phyloP scores from a whole-genome alignment of 1,140 invertebrate species.

The Bombus waltoni region DNA sequence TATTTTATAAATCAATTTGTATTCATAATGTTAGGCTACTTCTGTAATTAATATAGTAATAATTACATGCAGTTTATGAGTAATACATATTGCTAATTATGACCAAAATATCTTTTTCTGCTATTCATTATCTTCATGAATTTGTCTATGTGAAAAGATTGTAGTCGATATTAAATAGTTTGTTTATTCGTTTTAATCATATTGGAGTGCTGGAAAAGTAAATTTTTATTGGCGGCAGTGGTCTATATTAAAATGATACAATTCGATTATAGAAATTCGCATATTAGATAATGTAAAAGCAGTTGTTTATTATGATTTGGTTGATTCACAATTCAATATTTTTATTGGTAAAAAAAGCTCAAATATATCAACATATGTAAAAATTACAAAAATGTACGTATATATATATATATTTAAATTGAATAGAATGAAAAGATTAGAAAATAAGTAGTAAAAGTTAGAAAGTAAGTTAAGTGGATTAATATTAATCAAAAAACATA shows the following conservation, averaged over 20 bases:
- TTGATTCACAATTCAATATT: slow-evolving; percentile 44
- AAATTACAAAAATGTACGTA: slow-evolving; percentile 27
- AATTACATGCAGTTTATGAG: slow-evolving; percentile 20
- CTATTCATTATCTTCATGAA: slow-evolving; percentile 24
- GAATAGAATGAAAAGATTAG: slow-evolving; percentile 7
- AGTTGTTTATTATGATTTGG: neutral
- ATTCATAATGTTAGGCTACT: slow-evolving; percentile 21
- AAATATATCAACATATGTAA: slow-evolving; percentile 8
- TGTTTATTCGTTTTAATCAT: neutral
- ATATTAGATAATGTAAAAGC: slow-evolving; percentile 13
- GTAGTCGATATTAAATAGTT: neutral
- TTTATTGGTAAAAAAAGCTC: neutral
- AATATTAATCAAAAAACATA: neutral
- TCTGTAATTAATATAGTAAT: slow-evolving; percentile 19
- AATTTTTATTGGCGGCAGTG: slow-evolving; percentile 21
- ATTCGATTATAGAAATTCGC: slow-evolving; percentile 2
- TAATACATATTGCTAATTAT: neutral
- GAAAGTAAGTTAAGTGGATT: neutral
- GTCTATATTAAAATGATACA: slow-evolving; percentile 9
- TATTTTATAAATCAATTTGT: slow-evolving; percentile 36
- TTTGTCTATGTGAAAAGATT: neutral
- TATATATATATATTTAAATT: slow-evolving; percentile 6
- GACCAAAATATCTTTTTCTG: slow-evolving; percentile 24
- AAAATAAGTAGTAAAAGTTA: neutral
- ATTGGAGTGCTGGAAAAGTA: neutral